These are phyloP conservation scores for Vireo griseus DNA, from an alignment of 2,797 vertebrate genomes.

Conservation along the genomic window DNA sequence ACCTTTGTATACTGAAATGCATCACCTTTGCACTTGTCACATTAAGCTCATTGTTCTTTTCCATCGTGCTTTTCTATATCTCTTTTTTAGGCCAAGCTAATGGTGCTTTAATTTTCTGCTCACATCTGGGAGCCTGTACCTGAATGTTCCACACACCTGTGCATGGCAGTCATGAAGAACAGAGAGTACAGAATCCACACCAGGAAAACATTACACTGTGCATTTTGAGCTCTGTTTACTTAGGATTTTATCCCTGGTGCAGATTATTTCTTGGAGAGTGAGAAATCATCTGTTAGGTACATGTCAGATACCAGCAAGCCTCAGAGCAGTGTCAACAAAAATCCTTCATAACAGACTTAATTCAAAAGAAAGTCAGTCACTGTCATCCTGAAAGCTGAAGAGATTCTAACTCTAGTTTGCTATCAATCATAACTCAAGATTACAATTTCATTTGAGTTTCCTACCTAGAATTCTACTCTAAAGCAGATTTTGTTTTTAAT, in stretches of 20 bases:
- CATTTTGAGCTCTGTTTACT: background rate
- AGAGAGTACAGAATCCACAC: background rate
- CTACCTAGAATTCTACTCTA: background rate
- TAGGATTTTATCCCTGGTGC: background rate
- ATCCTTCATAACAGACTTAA: background rate
- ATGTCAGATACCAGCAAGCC: background rate
- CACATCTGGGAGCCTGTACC: background rate
- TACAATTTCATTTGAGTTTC: background rate
- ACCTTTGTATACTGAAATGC: background rate
- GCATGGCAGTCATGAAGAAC: background rate
- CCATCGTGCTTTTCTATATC: background rate
- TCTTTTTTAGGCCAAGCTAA: background rate
- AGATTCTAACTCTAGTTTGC: background rate
- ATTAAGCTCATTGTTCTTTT: background rate
- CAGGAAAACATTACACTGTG: background rate
- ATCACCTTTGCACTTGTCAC: background rate
- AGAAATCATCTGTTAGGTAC: background rate
- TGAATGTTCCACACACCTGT: background rate
- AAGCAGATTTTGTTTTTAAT: background rate
- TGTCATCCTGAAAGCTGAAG: background rate
- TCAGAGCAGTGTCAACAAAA: background rate
- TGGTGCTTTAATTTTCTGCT: background rate
- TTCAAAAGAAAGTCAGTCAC: background rate
- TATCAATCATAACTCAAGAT: background rate
- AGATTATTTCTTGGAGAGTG: background rate